phyloP scores from a whole-genome alignment of 1,140 invertebrate genomes.

The fruit fly (Drosophila melanogaster) region DNA sequence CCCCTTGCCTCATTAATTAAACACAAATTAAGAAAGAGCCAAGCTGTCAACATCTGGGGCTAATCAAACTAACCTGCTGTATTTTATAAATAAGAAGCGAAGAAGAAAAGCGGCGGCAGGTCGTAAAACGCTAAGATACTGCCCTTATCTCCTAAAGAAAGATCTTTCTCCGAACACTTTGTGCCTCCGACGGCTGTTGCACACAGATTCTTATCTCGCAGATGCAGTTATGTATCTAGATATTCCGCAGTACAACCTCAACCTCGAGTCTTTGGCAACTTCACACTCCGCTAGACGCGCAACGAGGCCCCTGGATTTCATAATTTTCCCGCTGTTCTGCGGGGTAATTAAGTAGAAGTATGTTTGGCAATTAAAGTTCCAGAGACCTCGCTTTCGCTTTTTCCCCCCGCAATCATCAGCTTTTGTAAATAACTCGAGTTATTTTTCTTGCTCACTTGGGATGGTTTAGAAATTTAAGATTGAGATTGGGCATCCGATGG shows the following conservation, averaged over 20 bases:
- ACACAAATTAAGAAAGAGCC: constrained; percentile 68
- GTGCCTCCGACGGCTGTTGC: constrained; percentile 18
- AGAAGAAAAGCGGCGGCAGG: constrained; percentile 11
- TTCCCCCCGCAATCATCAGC: neutral
- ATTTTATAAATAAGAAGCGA: constrained; percentile 47
- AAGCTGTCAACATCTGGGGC: constrained; percentile 67
- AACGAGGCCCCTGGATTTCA: constrained; percentile 45
- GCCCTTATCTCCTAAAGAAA: constrained; percentile 9
- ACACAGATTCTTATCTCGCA: constrained; percentile 52
- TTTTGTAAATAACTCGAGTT: constrained; percentile 29
- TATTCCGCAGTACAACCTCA: neutral
- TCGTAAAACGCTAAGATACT: neutral
- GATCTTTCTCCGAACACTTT: constrained; percentile 8
- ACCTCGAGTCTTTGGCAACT: constrained; percentile 35
- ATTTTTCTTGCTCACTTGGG: constrained; percentile 14
- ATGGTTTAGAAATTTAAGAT: constrained; percentile 28
- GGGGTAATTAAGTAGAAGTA: constrained; percentile 54
- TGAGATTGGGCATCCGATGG: constrained; percentile 18
- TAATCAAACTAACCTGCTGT: constrained; percentile 68
- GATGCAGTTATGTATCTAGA: constrained; percentile 37
- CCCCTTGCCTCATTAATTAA: constrained; percentile 60
- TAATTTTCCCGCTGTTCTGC: constrained; percentile 45
- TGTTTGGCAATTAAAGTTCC: constrained; percentile 54
- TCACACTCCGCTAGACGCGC: constrained; percentile 37
- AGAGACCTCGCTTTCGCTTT: constrained; percentile 24